These are phyloP conservation scores for Cephus pygmeus DNA, from an alignment of 2,888 invertebrate genomes.

Conservation along the genomic window DNA sequence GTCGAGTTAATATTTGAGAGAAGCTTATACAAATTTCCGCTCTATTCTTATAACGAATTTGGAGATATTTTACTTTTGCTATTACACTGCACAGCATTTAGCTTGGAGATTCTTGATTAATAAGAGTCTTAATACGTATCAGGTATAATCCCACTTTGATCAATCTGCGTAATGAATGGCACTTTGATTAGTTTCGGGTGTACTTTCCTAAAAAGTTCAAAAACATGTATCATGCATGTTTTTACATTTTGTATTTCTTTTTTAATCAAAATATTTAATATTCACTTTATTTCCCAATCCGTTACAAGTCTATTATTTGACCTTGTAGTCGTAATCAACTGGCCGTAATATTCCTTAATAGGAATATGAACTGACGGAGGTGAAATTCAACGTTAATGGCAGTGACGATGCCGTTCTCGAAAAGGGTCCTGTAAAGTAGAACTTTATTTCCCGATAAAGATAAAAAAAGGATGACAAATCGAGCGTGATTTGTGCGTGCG, in stretches of 20 bases:
- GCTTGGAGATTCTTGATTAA: neutral
- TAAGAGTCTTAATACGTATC: neutral
- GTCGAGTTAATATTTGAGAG: neutral
- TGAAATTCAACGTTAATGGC: too few relatives aligned
- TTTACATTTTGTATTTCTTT: neutral
- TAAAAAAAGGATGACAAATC: neutral
- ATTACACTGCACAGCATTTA: neutral
- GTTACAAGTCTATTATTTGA: neutral
- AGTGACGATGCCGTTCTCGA: neutral
- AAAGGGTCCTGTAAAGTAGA: neutral
- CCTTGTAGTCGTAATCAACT: neutral
- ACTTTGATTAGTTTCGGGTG: neutral
- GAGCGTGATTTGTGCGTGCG: neutral
- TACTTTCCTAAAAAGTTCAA: neutral
- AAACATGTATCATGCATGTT: neutral
- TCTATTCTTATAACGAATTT: neutral
- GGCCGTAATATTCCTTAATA: neutral
- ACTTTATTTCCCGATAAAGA: neutral
- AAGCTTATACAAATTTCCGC: neutral
- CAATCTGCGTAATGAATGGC: constrained; percentile 6
- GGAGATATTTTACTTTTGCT: neutral
- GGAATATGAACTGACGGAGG: neutral
- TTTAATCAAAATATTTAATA: neutral
- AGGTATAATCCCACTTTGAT: constrained; percentile 1
- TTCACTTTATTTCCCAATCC: neutral